Evolutionary conservation across 2,113 vertebrate genomes (phyloP), one percentile per base, ranked within the genome.

Genomic region (Hirundichthys speculiger): DNA sequence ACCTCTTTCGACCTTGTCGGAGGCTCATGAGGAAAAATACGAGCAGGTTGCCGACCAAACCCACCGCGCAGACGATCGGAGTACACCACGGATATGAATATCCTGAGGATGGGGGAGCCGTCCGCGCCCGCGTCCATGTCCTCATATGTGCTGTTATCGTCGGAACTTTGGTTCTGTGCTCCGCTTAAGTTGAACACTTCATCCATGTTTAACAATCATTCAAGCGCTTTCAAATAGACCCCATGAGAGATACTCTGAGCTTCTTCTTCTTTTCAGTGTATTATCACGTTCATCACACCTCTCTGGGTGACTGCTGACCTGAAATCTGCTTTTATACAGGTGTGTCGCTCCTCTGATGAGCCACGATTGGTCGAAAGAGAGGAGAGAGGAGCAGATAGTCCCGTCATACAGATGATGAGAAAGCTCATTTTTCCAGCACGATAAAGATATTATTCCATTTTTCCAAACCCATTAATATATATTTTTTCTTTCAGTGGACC

Each of bases 1-100:
- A 93, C 48, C 69, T 89, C 66, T 90, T 91, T 3, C 89, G 75
- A 22, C 78, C 85, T 41, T 91, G 91, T 30, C 87, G 77, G 8
- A 82, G 14, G 30, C 82, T 89, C 92, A 93, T 93, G 39, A 93
- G 87, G 59, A 92, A 90, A 21, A 93, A 86, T 3, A 93, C 91
- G 8, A 93, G 83, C 61, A 90, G 52, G 11, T 94, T 92, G 0
- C 91, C 91, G 27, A 92, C 88, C 64, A 93, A 55, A 1, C 88
- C 91, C 41, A 89, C 79, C 0, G 91, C 87, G 75, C 93, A 93
- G 11, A 94, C 92, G 9, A 88, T 81, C 1, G n/a, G 91, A 92
- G 80, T 93, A 93, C 45, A 92, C 88, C 21, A 91, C 77, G 0
- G 90, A 91, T 48, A 92, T 93, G 47, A 91, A 69, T 2, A 92